Base-by-base conservation (phyloP, 2,888 invertebrate species). In the Phengaris alcon region DNA sequence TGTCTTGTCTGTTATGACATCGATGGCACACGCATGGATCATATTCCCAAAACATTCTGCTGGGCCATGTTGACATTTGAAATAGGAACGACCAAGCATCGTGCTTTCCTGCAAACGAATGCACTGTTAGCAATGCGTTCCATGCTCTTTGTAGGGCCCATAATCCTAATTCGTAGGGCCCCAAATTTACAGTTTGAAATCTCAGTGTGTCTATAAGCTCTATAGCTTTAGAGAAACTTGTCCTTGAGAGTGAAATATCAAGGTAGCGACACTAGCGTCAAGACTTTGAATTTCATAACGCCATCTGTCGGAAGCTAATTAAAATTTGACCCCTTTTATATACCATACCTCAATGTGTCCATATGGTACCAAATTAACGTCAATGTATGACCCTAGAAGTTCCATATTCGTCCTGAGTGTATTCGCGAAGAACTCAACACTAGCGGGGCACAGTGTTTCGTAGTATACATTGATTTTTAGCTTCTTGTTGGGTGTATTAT, bases 391-490 rank as follows among this genome's bases (percentile, higher is more conserved):
- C 54, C 94, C 88, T 44, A 96, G 91, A 78, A 89, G 92, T 78
- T 94, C 90, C 82, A 94, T 95, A 0, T 95, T 93, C 6, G 96
- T 95, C 69, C 94, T 83, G 64, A 97, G 87, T 82, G 97, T 96
- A 78, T 94, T 94, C 0, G 94, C 86, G 76, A 97, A 94, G 84
- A 97, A 97, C 82, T 95, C 94, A 77, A 95, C 95, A 1, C 96
- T 97, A 83, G 97, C 97, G 0, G 97, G 96, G 85, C 97, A 97
- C 5, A 97, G 86, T 0, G 96, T 95, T 88, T 97, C 97, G 84
- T 97, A 97, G 83, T 95, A 97, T 2, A 97, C 81, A 68, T 79
- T 83, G 13, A 87, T 77, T 57, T 79, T 76, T 15, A 87, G 81
- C 79, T 81, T 85, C 15, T 82, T 80, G 76, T 75, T 69, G 8